Evolutionary conservation across 1,140 invertebrate genomes (phyloP).

Genomic region (Camponotus vicinus): DNA sequence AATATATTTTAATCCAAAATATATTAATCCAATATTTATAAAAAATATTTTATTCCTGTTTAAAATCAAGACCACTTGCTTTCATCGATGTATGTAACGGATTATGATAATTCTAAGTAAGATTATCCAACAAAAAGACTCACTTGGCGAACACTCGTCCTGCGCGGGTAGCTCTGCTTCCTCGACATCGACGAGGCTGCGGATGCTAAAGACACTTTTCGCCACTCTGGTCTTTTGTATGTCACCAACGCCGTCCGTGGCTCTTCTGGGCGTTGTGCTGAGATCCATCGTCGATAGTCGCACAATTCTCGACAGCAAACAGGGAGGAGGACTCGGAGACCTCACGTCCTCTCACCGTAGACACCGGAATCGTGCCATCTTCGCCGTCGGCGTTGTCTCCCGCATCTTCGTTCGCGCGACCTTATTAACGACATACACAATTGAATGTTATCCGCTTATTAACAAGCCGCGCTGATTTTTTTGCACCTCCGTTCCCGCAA

Average conservation of each 20-base stretch:
- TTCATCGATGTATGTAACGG: not conserved
- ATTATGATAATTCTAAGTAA: not conserved
- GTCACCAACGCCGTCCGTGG: conserved; percentile 78
- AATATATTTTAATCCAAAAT: no score
- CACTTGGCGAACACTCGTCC: conserved; percentile 71
- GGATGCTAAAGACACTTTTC: conserved; percentile 87
- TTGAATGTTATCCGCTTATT: not conserved
- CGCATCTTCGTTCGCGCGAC: not conserved
- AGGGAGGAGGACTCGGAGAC: not conserved
- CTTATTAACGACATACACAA: conserved; percentile 18
- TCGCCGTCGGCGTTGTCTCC: conserved; percentile 40
- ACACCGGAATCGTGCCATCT: conserved; percentile 19
- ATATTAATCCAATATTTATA: no score
- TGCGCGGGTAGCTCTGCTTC: conserved; percentile 75
- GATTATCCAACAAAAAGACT: conserved; percentile 42
- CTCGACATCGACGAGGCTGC: conserved; percentile 87
- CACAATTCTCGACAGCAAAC: not conserved
- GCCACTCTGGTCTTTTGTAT: conserved; percentile 85
- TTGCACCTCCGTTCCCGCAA: not conserved
- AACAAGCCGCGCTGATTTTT: not conserved
- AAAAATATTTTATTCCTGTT: not conserved
- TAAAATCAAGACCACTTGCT: not conserved
- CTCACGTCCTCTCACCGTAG: conserved; percentile 19
- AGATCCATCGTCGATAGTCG: conserved; percentile 80
- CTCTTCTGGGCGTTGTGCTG: conserved; percentile 82